Base-by-base conservation (phyloP, 2,888 invertebrate genomes). In the Panorpa germanica region DNA sequence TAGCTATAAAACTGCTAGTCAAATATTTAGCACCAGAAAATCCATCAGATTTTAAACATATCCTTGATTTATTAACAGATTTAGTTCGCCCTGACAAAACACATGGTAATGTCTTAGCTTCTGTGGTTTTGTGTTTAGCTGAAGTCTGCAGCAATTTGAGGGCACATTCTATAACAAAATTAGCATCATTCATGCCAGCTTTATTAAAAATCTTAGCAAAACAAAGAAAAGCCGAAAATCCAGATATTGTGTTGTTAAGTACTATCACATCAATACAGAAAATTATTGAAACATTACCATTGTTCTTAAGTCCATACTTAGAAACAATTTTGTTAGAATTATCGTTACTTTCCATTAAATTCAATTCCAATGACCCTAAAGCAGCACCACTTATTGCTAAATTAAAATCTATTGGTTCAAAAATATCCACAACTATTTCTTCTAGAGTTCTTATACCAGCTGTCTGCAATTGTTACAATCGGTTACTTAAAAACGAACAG, bases 281-380 rank as follows among this genome's bases (percentile, higher is more conserved):
- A 51, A 69, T 91, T 22, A 66, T 88, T 4, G 80, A 82, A 45
- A 72, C 75, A 15, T 49, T 91, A 23, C 73, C 83, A 0, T 58
- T 77, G 21, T 93, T 91, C 48, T 49, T 93, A 37, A 86, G 83
- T 36, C 81, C 85, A 0, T 88, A 88, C 51, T 55, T 90, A 18
- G 67, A 70, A 38, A 70, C 75, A 40, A 59, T 83, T 18, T 46
- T 83, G 2, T 61, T 59, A 6, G 68, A 74, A 39, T 52, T 80
- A 22, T 64, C 70, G 1, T 57, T 64, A 33, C 49, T 80, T 19
- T 44, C 61, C 3, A 57, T 59, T 0, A 63, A 60, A 43, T 63
- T 63, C 59, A 51, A 56, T 36, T 30, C 27, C 13, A 54, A 55
- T 9, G 54, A 53, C 25, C 56, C 52, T 27, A 63, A 66, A 47